Evolutionary conservation across 2,113 vertebrate genomes (phyloP), one percentile per base, ranked within the genome.

Genomic region (Oryzias woworae): DNA sequence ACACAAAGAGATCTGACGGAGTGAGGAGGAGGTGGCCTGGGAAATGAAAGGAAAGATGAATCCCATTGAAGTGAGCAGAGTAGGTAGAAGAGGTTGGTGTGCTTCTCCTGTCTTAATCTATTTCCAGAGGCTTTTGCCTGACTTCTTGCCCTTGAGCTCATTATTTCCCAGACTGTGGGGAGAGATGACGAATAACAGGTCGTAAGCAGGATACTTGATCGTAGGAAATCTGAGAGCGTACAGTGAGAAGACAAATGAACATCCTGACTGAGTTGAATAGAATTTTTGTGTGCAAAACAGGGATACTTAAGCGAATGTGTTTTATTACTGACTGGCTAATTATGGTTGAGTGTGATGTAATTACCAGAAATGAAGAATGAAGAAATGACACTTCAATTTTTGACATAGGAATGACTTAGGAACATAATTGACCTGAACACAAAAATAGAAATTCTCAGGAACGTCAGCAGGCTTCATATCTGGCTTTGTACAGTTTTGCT

Each of bases 41-140:
- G 82, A 84, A 87, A 85, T 82, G 67, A 87, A 70, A 78, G 49
- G 53, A 62, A 75, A 88, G 88, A 90, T 85, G 72, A 87, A 85
- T 88, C 78, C 57, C 67, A 66, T n/a, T 70, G 66, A 73, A 81
- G 64, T 51, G 72, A 47, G 18, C 18, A 54, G 73, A 70, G 58
- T 62, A 77, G 70, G 70, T 63, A 71, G 68, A 77, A 64, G 69
- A 79, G 77, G 76, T 62, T 70, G 82, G 58, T 73, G 73, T 31
- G 73, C 71, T 44, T 65, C 55, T 53, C 66, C 69, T 62, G 77
- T 85, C 81, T 90, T 85, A 88, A 91, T 90, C 82, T 83, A 84
- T 89, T 88, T 85, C 78, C 73, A 64, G 63, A 62, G 58, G 82
- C 82, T 78, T 80, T 75, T 53, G 66, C 79, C 66, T 58, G 68